Evolutionary conservation across 2,113 vertebrate species (phyloP).

Genomic region (Xiphophorus hellerii): DNA sequence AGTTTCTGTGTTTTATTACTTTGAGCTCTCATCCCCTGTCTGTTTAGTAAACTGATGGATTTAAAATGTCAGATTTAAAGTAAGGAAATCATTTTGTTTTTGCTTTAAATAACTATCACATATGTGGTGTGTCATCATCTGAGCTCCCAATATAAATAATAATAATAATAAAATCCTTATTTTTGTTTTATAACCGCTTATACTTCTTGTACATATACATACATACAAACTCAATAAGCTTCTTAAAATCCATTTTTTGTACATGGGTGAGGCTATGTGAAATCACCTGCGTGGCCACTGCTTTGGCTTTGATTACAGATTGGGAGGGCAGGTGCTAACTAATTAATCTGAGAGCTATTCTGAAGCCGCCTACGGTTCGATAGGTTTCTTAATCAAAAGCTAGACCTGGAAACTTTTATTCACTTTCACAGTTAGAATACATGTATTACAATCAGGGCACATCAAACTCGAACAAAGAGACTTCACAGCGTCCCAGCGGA

Average conservation of each 20-base stretch:
- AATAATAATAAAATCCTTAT: neutral
- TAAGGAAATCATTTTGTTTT: too few species aligned
- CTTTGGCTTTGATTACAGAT: neutral
- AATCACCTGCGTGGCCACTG: neutral
- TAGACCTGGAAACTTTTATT: slow-evolving; percentile 42
- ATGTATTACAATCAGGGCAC: slow-evolving; percentile 39
- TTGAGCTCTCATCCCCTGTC: too few species aligned
- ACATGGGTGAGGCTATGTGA: neutral
- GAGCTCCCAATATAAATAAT: too few species aligned
- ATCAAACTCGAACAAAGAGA: slow-evolving; percentile 71
- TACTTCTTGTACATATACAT: too few species aligned
- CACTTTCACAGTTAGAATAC: slow-evolving; percentile 30
- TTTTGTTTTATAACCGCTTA: neutral
- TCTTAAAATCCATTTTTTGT: too few species aligned
- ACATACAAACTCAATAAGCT: neutral
- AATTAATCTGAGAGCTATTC: slow-evolving; percentile 40
- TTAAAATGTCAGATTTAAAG: too few species aligned
- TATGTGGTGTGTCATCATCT: too few species aligned
- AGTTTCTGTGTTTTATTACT: too few species aligned
- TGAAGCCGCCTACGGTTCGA: slow-evolving; percentile 25
- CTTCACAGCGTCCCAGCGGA: slow-evolving; percentile 59
- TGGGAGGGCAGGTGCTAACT: slow-evolving; percentile 17
- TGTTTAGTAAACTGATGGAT: too few species aligned
- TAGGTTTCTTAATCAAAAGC: slow-evolving; percentile 54
- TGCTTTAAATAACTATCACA: too few species aligned